Evolutionary conservation across 2,888 invertebrate genomes (phyloP).

Genomic region (Acanthosepion esculentum): DNA sequence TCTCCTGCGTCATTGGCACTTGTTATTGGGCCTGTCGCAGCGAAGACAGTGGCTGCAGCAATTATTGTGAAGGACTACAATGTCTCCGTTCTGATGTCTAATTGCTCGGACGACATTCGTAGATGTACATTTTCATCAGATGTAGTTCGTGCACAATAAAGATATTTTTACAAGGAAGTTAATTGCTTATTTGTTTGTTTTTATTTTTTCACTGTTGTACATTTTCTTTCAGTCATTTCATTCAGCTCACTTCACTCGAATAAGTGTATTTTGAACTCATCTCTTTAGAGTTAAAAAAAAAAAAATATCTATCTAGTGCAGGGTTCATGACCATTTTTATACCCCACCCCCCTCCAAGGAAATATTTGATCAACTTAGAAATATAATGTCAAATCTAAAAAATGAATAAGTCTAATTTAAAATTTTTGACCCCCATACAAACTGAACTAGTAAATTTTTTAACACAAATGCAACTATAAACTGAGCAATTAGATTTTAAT

Average conservation of each 20-base stretch:
- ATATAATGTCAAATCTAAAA: too few species aligned
- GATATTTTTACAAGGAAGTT: conserved; percentile 48
- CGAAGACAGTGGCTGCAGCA: conserved; percentile 21
- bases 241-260: not conserved
- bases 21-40: not conserved
- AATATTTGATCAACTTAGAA: too few species aligned
- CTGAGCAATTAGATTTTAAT: too few species aligned
- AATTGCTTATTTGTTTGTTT: not conserved
- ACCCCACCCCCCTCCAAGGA: too few species aligned
- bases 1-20: not conserved
- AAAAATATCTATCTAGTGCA: too few species aligned
- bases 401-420: too few species aligned
- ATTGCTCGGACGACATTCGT: not conserved
- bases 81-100: not conserved
- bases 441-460: too few species aligned
- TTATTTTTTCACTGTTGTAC: not conserved
- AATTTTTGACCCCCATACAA: too few species aligned
- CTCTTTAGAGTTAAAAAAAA: too few species aligned
- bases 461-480: too few species aligned
- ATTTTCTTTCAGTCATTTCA: too few species aligned
- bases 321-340: too few species aligned
- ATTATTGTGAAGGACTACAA: conserved; percentile 21
- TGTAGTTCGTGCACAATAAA: conserved; percentile 49
- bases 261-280: not conserved
- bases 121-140: conserved; percentile 47